Evolutionary conservation across 2,888 invertebrate species (phyloP).

Genomic region (Ecdyonurus torrentis): DNA sequence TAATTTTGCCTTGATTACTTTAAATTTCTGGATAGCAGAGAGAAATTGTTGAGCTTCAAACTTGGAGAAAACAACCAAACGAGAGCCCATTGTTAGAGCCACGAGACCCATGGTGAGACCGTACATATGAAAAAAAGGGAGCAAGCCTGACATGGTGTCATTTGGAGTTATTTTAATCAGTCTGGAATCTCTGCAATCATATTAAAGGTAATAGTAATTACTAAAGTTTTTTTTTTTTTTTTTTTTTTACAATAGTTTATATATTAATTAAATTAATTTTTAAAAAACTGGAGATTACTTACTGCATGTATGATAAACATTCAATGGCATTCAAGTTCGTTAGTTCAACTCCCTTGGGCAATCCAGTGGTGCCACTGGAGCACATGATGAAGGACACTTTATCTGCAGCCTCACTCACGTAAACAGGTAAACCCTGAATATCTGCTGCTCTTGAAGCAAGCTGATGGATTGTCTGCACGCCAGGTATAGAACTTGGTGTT

Average conservation of each 20-base stretch:
- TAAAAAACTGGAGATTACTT: too few species aligned
- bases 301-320: constrained; percentile 15
- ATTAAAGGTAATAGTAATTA: too few species aligned
- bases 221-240: too few species aligned
- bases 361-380: constrained; percentile 62
- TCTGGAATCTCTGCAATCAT: constrained; percentile 13
- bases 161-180: constrained; percentile 14
- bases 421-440: not conserved
- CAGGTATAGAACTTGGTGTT: not conserved
- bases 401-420: constrained; percentile 11
- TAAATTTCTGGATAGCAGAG: constrained; percentile 49
- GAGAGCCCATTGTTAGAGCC: constrained; percentile 35
- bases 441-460: not conserved
- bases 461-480: not conserved
- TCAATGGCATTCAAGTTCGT: constrained; percentile 45
- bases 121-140: constrained; percentile 74
- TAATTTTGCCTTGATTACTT: too few species aligned
- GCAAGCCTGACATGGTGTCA: constrained; percentile 37
- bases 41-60: constrained; percentile 63
- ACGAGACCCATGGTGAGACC: constrained; percentile 50
- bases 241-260: too few species aligned
- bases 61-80: constrained; percentile 35
- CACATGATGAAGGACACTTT: constrained; percentile 43
- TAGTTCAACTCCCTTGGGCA: constrained; percentile 61
- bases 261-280: too few species aligned